phyloP scores from a whole-genome alignment of 2,113 vertebrate species.

The Xiphophorus hellerii region DNA sequence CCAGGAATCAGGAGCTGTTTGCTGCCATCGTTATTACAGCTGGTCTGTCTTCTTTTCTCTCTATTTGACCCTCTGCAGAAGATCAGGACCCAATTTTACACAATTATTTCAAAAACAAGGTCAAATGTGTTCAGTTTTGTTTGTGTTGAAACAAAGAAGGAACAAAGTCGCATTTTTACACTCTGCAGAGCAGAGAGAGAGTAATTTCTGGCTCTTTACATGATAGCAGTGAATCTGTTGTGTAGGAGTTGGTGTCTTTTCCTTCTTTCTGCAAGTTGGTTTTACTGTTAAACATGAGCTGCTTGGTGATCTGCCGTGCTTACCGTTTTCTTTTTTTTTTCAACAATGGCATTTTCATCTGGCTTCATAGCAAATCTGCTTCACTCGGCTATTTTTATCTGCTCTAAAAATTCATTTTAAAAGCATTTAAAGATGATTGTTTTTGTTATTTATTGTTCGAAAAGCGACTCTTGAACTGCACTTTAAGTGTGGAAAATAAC shows the following conservation, averaged over 20 bases:
- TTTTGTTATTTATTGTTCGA: constrained; percentile 17
- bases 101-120: constrained; percentile 21
- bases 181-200: background rate
- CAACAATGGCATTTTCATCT: constrained; percentile 20
- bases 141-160: constrained; percentile 13
- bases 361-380: constrained; percentile 31
- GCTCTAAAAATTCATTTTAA: background rate
- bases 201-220: constrained; percentile 10
- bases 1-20: constrained; percentile 17
- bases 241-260: constrained; percentile 61
- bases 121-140: constrained; percentile 23
- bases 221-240: constrained; percentile 68
- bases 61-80: constrained; percentile 17
- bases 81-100: constrained; percentile 17
- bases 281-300: constrained; percentile 42
- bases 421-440: background rate
- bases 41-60: constrained; percentile 21
- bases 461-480: background rate
- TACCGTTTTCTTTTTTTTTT: constrained; percentile 22
- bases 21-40: constrained; percentile 30
- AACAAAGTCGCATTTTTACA: background rate
- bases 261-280: constrained; percentile 28
- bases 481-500: background rate
- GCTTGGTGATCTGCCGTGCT: constrained; percentile 2
- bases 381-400: constrained; percentile 3